Base-by-base conservation (phyloP, 1,140 invertebrate genomes). In the Triops longicaudatus region DNA sequence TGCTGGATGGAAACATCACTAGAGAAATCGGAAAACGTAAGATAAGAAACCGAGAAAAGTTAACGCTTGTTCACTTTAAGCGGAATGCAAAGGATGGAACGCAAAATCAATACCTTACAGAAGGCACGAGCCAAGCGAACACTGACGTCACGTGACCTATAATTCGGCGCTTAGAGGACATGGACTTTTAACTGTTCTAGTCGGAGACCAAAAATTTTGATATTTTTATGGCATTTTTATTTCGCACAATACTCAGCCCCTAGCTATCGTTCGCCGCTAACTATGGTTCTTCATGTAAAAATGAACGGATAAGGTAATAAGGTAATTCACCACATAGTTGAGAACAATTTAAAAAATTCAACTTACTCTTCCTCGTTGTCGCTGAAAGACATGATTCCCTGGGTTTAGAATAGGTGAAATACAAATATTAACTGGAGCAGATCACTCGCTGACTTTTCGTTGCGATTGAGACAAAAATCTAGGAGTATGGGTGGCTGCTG, bases 351-450 rank as follows among this genome's bases (percentile, higher is more conserved):
- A 37, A 37, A 37, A 63, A 22, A 22, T 63, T 22, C 22, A 63
- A 63, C 50, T 63, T 63, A 63, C 50, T 63, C 50, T 9, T 63
- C 50, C 17, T 63, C 50, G 50, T 63, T 63, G 22, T 63, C 50
- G 50, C 50, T 63, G 50, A 63, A 63, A 63, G 50, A 63, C 50
- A 63, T 63, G 50, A 22, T 63, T 63, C 50, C 50, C 50, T 63
- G 50, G 50, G 50, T n/a, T 63, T 10, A 17, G 17, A 12, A 22
- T 22, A 63, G 10, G 14, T 63, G 6, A n/a, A 63, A 9, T 17
- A 63, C 22, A 63, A 22, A 22, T 17, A 12, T 0, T 63, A n/a
- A 63, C 14, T 12, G n/a, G 50, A 22, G 17, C 22, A 63, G 6
- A 14, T 63, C 50, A 63, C 50, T 63, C 50, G 50, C 22, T 63